Evolutionary conservation across 2,113 vertebrate genomes (phyloP).

Genomic region (Ctenomys sociabilis): DNA sequence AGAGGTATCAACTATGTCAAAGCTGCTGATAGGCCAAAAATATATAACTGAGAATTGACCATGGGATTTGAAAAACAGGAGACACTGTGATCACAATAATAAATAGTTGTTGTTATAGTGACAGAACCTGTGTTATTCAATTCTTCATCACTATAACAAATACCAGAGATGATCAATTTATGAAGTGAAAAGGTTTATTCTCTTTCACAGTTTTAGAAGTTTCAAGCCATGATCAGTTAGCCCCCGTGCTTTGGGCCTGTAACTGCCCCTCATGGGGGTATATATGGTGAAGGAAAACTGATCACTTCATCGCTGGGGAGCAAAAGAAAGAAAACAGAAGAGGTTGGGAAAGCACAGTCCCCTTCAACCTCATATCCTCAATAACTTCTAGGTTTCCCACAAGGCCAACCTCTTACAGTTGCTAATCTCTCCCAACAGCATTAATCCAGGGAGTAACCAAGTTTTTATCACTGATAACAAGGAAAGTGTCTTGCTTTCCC

Average conservation of each 20-base stretch:
- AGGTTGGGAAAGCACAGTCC: too few relatives aligned
- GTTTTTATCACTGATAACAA: background rate
- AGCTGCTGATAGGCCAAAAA: background rate
- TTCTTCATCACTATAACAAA: background rate
- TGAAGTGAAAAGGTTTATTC: background rate
- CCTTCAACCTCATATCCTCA: background rate
- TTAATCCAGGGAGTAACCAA: background rate
- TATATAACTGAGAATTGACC: background rate
- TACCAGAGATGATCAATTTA: background rate
- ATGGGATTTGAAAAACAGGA: conserved; percentile 14
- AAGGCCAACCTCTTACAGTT: background rate
- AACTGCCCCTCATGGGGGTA: too few relatives aligned
- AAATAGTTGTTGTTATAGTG: background rate
- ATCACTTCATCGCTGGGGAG: background rate
- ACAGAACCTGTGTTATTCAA: background rate
- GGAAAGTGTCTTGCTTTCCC: background rate
- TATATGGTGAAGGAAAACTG: background rate
- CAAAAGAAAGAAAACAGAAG: background rate
- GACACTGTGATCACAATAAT: background rate
- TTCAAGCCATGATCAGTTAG: background rate
- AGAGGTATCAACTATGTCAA: background rate
- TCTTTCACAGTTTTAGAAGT: background rate
- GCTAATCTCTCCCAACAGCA: background rate
- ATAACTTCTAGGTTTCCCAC: too few relatives aligned
- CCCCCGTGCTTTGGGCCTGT: background rate